Evolutionary conservation across 2,888 invertebrate species (phyloP).

Genomic region (Liposcelis brunnea): DNA sequence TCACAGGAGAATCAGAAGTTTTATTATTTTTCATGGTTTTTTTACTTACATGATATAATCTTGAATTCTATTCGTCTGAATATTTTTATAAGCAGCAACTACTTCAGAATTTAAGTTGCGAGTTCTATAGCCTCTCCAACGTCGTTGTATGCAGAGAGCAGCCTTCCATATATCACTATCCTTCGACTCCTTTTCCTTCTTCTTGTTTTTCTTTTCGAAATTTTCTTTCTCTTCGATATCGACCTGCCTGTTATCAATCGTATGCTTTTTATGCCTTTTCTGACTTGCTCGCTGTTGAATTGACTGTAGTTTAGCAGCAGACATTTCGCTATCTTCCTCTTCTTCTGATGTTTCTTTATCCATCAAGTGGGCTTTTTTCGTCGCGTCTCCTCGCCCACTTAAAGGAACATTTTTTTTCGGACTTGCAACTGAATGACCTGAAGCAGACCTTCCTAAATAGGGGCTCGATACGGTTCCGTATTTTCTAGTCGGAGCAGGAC

Average conservation of each 20-base stretch:
- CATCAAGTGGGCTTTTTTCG: background rate
- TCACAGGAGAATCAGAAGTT: too few relatives aligned
- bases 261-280: constrained; percentile 24
- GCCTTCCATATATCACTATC: constrained; percentile 26
- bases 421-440: too few relatives aligned
- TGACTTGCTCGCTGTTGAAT: constrained; percentile 44
- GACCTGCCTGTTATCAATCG: background rate
- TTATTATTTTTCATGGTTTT: too few relatives aligned
- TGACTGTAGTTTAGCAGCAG: constrained; percentile 45
- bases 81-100: constrained; percentile 40
- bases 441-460: too few relatives aligned
- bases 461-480: too few relatives aligned
- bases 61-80: constrained; percentile 59
- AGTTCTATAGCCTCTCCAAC: constrained; percentile 71
- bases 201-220: background rate
- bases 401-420: too few relatives aligned
- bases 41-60: constrained; percentile 62
- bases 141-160: constrained; percentile 66
- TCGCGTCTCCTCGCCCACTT: background rate
- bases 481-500: too few relatives aligned
- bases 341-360: constrained; percentile 22
- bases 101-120: constrained; percentile 54
- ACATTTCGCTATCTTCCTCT: constrained; percentile 49
- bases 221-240: constrained; percentile 21
- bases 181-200: background rate